A percentile compares a stretch with the other conserved stretches of the same genome.
Evolutionary conservation across 2,888 invertebrate genomes (phyloP).

Genomic region (Capitulum mitella): DNA sequence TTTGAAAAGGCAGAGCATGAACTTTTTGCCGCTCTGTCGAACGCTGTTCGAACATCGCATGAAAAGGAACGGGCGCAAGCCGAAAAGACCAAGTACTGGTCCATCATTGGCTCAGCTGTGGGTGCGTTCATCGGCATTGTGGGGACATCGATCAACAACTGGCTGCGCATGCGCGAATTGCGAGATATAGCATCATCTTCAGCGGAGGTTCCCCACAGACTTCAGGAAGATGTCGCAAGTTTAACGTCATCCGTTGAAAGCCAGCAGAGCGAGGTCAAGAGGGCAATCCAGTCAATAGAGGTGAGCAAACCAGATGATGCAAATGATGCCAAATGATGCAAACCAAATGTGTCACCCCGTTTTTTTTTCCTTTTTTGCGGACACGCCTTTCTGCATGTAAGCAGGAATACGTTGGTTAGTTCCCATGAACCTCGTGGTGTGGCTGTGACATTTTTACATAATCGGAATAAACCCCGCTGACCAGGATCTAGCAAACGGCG

Average conservation of each 20-base stretch:
- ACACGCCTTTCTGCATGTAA: too few relatives aligned
- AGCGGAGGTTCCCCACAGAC: background rate
- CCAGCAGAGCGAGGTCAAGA: background rate
- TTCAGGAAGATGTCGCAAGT: background rate
- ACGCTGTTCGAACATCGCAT: slow-evolving; percentile 69
- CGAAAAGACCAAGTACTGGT: slow-evolving; percentile 59
- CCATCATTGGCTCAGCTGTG: slow-evolving; percentile 62
- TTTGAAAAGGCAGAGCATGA: slow-evolving; percentile 69
- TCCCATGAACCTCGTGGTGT: too few relatives aligned
- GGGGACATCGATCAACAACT: slow-evolving; percentile 59
- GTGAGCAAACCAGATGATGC: too few relatives aligned
- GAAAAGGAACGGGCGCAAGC: slow-evolving; percentile 69
- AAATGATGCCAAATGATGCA: too few relatives aligned
- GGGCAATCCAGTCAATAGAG: background rate
- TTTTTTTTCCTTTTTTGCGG: too few relatives aligned
- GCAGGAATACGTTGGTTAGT: too few relatives aligned
- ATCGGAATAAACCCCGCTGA: too few relatives aligned
- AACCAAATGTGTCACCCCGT: too few relatives aligned
- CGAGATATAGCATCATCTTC: slow-evolving; percentile 45
- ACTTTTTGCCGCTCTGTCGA: slow-evolving; percentile 62
- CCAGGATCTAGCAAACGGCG: too few relatives aligned
- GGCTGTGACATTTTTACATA: too few relatives aligned
- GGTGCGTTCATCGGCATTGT: slow-evolving; percentile 55
- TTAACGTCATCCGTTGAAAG: background rate
- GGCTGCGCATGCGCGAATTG: slow-evolving; percentile 58